Evolutionary conservation across 2,888 invertebrate species (phyloP).

Genomic region (Hirtodrosophila histrioides): DNA sequence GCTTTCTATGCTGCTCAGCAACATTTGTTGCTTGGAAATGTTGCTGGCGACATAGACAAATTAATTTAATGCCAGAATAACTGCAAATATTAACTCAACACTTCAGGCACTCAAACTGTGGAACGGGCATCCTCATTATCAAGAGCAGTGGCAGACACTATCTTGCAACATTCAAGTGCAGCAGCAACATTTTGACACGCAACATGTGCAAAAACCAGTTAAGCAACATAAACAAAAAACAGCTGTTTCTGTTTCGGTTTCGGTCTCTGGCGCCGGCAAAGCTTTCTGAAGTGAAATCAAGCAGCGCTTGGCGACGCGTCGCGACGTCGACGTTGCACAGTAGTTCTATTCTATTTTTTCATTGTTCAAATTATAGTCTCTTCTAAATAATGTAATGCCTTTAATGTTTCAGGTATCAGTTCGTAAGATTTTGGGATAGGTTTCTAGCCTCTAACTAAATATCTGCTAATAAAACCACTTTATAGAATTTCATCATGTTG

Average conservation of each 20-base stretch:
- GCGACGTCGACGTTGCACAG: slow-evolving; percentile 43
- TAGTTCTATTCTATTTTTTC: slow-evolving; percentile 6
- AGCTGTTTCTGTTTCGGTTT: slow-evolving; percentile 63
- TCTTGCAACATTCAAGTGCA: slow-evolving; percentile 50
- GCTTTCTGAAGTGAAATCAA: slow-evolving; percentile 76
- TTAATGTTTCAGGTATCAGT: no score
- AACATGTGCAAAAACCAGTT: slow-evolving; percentile 61
- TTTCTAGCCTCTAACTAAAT: no score
- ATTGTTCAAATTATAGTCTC: not conserved
- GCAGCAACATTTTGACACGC: slow-evolving; percentile 48
- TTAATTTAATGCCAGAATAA: slow-evolving; percentile 38
- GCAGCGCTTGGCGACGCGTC: slow-evolving; percentile 29
- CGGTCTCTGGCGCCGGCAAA: slow-evolving; percentile 65
- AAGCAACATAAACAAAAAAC: slow-evolving; percentile 79
- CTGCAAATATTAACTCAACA: slow-evolving; percentile 57
- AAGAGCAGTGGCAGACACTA: slow-evolving; percentile 31
- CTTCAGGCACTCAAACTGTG: slow-evolving; percentile 39
- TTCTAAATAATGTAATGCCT: no score
- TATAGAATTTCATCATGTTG: no score
- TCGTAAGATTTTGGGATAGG: no score
- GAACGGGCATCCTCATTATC: slow-evolving; percentile 30
- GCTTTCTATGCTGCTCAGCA: slow-evolving; percentile 54
- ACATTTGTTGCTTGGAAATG: slow-evolving; percentile 14
- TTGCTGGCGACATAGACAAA: slow-evolving; percentile 15
- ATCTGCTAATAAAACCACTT: no score